Conservation (phyloP, 2,888 invertebrate species). For the Hemicrepidius hirtus region DNA sequence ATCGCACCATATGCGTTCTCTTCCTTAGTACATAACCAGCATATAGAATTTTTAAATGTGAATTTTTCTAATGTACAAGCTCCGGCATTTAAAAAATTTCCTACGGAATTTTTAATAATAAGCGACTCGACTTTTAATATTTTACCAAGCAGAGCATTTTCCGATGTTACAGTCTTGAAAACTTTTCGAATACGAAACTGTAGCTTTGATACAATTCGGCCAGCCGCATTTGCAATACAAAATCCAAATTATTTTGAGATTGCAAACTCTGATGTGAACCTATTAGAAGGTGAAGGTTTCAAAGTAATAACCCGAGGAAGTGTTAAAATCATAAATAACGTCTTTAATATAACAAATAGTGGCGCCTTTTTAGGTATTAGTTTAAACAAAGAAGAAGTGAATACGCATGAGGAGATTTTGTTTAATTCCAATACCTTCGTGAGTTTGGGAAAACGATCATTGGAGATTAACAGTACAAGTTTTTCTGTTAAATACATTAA, state of each 20-base stretch:
- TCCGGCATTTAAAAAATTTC: slow-evolving; percentile 88
- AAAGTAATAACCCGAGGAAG: slow-evolving; percentile 77
- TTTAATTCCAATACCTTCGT: slow-evolving; percentile 80
- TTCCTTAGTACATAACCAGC: slow-evolving; percentile 75
- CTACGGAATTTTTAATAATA: slow-evolving; percentile 79
- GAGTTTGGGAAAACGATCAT: slow-evolving; percentile 75
- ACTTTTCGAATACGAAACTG: slow-evolving; percentile 81
- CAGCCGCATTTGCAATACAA: slow-evolving; percentile 81
- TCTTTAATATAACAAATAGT: slow-evolving; percentile 74
- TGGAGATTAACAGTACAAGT: slow-evolving; percentile 76
- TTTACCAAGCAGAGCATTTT: slow-evolving; percentile 83
- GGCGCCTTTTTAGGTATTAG: slow-evolving; percentile 79
- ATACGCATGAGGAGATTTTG: slow-evolving; percentile 72
- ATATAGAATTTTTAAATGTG: slow-evolving; percentile 79
- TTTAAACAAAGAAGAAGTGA: slow-evolving; percentile 72
- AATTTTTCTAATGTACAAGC: slow-evolving; percentile 77
- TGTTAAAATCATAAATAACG: slow-evolving; percentile 80
- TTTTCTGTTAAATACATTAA: slow-evolving; percentile 76
- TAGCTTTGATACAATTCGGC: slow-evolving; percentile 77
- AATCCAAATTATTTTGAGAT: slow-evolving; percentile 79
- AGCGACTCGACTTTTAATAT: slow-evolving; percentile 76
- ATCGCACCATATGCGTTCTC: slow-evolving; percentile 85
- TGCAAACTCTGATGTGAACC: slow-evolving; percentile 76
- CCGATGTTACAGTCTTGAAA: slow-evolving; percentile 82
- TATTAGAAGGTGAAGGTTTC: slow-evolving; percentile 80